Evolutionary conservation across 30 jellyfish, hydroid and myxozoan species (phyloP).

Genomic region (Pelagia noctiluca): DNA sequence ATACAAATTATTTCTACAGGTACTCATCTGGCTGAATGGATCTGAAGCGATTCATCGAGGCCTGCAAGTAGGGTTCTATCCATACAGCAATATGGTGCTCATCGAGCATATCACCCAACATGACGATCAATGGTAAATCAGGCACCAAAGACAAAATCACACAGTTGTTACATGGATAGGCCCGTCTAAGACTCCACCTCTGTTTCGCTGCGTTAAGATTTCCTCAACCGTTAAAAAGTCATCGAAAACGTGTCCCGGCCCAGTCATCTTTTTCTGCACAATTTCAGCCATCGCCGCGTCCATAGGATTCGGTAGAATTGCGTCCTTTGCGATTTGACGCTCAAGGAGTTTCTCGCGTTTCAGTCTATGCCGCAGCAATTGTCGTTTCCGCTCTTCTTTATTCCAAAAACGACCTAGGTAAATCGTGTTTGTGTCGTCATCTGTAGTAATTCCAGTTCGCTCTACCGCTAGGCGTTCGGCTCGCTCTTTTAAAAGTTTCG

Average conservation of each 20-base stretch:
- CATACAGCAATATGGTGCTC: background rate
- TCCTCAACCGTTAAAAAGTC: constrained; percentile 93
- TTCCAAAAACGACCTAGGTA: constrained; percentile 95
- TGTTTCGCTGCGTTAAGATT: constrained; percentile 87
- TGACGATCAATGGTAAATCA: background rate
- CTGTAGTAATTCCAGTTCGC: constrained; percentile 95
- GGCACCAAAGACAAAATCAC: constrained; percentile 10
- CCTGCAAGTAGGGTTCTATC: too few relatives aligned
- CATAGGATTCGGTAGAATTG: constrained; percentile 72
- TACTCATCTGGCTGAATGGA: too few relatives aligned
- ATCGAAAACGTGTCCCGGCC: constrained; percentile 84
- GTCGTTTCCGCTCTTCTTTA: constrained; percentile 91
- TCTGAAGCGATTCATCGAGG: too few relatives aligned
- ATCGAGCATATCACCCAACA: background rate
- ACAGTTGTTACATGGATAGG: constrained; percentile 97
- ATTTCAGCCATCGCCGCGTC: constrained; percentile 90
- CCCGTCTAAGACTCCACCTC: constrained; percentile 89
- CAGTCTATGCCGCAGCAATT: constrained; percentile 81
- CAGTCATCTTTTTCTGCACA: constrained; percentile 91
- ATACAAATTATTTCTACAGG: too few relatives aligned
- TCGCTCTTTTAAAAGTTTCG: constrained; percentile 79
- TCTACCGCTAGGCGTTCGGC: constrained; percentile 90
- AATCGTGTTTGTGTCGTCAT: constrained; percentile 92
- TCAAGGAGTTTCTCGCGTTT: constrained; percentile 80
- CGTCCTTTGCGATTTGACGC: constrained; percentile 71